Evolutionary conservation across 2,797 vertebrate species (phyloP), one percentile per base, ranked within the genome.

Genomic region (Diplodus puntazzo): DNA sequence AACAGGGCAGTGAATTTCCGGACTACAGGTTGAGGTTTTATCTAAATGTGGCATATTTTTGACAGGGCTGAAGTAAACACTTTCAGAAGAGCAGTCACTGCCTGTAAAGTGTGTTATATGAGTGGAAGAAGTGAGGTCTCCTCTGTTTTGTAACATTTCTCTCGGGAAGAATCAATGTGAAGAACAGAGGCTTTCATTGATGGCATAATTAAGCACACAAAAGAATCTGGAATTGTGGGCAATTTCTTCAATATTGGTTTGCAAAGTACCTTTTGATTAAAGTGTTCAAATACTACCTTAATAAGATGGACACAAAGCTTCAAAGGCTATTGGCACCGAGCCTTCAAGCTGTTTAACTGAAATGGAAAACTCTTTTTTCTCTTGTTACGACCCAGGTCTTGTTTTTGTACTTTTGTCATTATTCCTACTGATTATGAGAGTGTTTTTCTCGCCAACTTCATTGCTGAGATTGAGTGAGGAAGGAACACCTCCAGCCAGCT

Each of bases 181-280:
- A 71, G 16, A n/a, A 2, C 57, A 54, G 52, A 14, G 63, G 17
- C 59, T 59, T 34, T 34, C 43, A 58, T 78, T 18, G 68, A 27
- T 70, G 67, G 62, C 48, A 48, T 71, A 68, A 82, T 55, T 69
- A 20, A 83, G n/a, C 39, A 69, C 59, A 83, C 69, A 75, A 84
- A 77, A 72, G 20, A 50, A 77, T 71, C 57, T 45, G 18, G 67
- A 45, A 73, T 59, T 75, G 46, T 65, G 27, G 63, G 59, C 84
- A 81, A 84, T 70, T 79, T 61, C 55, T 81, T 79, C 84, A 79
- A 43, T 59, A 23, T 39, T 70, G 23, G 74, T 80, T 77, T 16
- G 50, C 25, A 72, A 85, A 83, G 54, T 71, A 75, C 14, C 48
- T 64, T 84, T 79, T 80, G 54, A 82, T 83, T 82, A 58, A 79